These are phyloP conservation scores for Oscheius sp. DNA, from an alignment of 2,888 invertebrate species.

Conservation along the genomic window DNA sequence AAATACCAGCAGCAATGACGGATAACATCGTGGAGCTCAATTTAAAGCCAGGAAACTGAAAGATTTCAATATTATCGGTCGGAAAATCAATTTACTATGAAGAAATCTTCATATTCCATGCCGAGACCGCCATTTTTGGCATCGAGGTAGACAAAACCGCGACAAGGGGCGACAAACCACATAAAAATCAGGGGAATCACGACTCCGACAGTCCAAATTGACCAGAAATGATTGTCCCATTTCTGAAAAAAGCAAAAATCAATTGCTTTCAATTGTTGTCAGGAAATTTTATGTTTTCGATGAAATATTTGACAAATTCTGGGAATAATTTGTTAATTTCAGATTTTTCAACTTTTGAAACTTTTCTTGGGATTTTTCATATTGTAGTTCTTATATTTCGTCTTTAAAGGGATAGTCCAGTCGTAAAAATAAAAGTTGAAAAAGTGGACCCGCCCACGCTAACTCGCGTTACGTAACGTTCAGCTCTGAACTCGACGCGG, in stretches of 20 bases:
- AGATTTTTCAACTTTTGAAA: too few species aligned
- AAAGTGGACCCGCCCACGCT: too few species aligned
- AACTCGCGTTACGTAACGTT: too few species aligned
- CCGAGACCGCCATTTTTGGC: conserved; percentile 5
- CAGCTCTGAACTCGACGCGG: too few species aligned
- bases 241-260: conserved; percentile 25
- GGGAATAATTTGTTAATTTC: too few species aligned
- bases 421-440: too few species aligned
- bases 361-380: too few species aligned
- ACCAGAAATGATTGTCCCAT: conserved; percentile 40
- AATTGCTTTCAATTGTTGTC: background rate
- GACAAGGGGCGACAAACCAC: conserved; percentile 44
- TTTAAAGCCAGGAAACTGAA: conserved; percentile 21
- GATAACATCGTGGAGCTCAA: conserved; percentile 43
- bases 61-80: background rate
- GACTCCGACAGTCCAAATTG: conserved; percentile 33
- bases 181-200: conserved; percentile 43
- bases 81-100: background rate
- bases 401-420: too few species aligned
- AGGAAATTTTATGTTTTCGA: background rate
- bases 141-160: conserved; percentile 11
- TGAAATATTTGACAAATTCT: background rate
- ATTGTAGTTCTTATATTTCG: too few species aligned
- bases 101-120: conserved; percentile 16
- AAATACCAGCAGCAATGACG: conserved; percentile 41